A percentile compares a stretch with the other conserved stretches of the same genome.
Evolutionary conservation across 2,888 invertebrate species (phyloP).

Genomic region (Lepeophtheirus nordmannii): DNA sequence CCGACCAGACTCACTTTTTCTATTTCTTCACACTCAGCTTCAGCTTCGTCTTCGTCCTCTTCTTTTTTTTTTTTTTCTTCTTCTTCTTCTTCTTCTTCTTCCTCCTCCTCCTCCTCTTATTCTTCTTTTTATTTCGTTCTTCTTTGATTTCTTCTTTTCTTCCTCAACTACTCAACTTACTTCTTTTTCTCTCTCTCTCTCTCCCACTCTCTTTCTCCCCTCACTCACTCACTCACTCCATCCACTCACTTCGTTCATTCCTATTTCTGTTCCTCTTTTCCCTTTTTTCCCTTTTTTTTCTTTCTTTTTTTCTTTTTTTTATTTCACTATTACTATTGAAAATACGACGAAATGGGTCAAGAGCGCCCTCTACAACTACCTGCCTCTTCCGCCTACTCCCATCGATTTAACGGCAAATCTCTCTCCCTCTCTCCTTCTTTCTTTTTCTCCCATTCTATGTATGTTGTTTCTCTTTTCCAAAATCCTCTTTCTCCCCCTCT

Average conservation of each 20-base stretch:
- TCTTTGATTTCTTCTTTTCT: background rate
- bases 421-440: background rate
- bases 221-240: background rate
- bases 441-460: no score
- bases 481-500: no score
- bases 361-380: conserved; percentile 1
- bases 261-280: background rate
- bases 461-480: no score
- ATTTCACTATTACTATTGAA: background rate
- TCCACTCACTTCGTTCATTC: background rate
- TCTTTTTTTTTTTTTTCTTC: background rate
- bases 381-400: conserved; percentile 5
- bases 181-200: background rate
- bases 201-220: background rate
- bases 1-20: background rate
- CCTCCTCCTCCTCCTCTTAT: background rate
- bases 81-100: background rate
- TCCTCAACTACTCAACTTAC: background rate
- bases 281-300: background rate
- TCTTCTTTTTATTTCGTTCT: background rate
- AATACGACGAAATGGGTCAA: background rate
- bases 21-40: background rate
- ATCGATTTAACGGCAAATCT: conserved; percentile 7
- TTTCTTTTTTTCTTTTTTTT: background rate
- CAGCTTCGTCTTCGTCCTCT: background rate